These are phyloP conservation scores for Ganaspis sp. DNA, from an alignment of 1,140 invertebrate genomes.

Conservation along the genomic window DNA sequence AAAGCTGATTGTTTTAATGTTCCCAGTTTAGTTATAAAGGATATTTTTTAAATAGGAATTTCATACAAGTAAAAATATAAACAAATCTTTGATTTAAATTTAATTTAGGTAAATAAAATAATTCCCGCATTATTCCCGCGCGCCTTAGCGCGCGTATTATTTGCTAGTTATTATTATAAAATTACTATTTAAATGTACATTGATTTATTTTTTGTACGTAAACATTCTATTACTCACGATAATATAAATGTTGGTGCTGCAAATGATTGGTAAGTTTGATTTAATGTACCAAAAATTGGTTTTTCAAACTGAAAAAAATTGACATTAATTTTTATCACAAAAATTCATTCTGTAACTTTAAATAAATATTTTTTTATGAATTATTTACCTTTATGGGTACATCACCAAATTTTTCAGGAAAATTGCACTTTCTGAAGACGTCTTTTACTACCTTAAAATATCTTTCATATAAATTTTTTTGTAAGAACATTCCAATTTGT, in stretches of 20 bases:
- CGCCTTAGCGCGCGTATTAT: too few species aligned
- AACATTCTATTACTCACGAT: constrained; percentile 77
- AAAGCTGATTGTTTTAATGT: too few species aligned
- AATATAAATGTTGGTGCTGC: constrained; percentile 87
- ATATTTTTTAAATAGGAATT: too few species aligned
- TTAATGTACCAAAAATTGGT: constrained; percentile 82
- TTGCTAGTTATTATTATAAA: too few species aligned
- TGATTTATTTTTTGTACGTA: too few species aligned
- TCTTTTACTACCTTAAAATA: constrained; percentile 79
- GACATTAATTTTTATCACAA: constrained; percentile 18
- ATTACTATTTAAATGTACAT: too few species aligned
- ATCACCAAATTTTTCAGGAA: constrained; percentile 76
- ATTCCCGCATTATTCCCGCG: too few species aligned
- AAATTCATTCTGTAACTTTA: background rate
- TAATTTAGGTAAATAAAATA: too few species aligned
- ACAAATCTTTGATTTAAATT: too few species aligned
- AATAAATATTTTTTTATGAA: constrained; percentile 30
- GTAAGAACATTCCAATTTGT: constrained; percentile 82
- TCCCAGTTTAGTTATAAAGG: too few species aligned
- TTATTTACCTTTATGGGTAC: constrained; percentile 75
- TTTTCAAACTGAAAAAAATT: constrained; percentile 78
- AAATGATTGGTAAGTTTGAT: constrained; percentile 83
- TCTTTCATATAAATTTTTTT: constrained; percentile 79
- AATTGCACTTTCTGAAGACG: constrained; percentile 79
- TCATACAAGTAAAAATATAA: too few species aligned